Conservation (phyloP, 2,888 invertebrate genomes). For the Drosophila stalkeri region DNA sequence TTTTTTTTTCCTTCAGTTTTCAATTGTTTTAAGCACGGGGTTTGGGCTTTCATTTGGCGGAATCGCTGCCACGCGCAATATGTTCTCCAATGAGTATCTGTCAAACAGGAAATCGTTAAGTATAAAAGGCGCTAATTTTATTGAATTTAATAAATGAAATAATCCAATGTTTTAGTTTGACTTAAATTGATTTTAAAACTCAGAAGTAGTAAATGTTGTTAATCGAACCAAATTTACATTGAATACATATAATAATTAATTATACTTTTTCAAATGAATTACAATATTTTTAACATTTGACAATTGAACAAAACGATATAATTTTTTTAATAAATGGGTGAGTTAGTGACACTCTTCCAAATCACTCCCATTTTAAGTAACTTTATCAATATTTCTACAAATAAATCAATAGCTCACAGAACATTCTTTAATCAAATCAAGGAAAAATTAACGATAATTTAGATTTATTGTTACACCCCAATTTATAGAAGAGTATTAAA, state of each 20-base stretch:
- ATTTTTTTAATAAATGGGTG: too few species aligned
- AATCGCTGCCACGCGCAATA: slow-evolving; percentile 7
- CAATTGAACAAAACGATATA: too few species aligned
- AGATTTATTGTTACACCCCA: slow-evolving; percentile 19
- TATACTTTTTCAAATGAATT: too few species aligned
- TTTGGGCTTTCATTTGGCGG: not conserved
- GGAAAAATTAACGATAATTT: not conserved
- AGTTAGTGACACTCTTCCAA: too few species aligned
- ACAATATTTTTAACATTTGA: too few species aligned
- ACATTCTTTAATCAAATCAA: not conserved
- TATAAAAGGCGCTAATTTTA: not conserved
- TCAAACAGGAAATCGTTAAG: slow-evolving; percentile 6
- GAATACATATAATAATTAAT: too few species aligned
- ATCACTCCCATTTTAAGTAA: not conserved
- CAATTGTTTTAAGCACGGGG: slow-evolving; percentile 17
- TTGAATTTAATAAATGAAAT: not conserved
- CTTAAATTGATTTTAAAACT: not conserved
- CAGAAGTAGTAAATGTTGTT: not conserved
- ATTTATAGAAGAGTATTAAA: slow-evolving; percentile 14
- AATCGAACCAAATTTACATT: too few species aligned
- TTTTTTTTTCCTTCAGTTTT: slow-evolving; percentile 19
- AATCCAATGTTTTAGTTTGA: not conserved
- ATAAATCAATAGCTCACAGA: not conserved
- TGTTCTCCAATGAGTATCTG: slow-evolving; percentile 9
- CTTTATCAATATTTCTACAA: not conserved